Evolutionary conservation across 1,140 invertebrate species (phyloP), one percentile per base, ranked within the genome.

Genomic region (Dinoponera quadriceps): DNA sequence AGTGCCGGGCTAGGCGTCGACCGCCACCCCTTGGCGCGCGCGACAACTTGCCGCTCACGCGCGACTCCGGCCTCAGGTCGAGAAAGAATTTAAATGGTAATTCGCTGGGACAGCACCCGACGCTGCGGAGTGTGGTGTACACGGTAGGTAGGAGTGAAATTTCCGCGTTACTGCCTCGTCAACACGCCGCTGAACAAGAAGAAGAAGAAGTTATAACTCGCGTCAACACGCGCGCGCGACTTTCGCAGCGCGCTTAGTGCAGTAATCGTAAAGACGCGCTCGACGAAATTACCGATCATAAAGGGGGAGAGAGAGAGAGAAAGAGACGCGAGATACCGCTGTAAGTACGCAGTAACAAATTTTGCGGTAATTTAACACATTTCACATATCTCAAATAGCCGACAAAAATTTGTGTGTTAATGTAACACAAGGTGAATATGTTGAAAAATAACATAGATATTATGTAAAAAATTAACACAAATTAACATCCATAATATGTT

Each of bases 1-100:
- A 91, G 85, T 85, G 84, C 54, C 62, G 60, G 11, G 49, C 5
- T 16, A 1, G 18, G 16, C 9, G 44, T 82, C n/a, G 20, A 14
- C 13, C 9, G 38, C 20, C 20, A 18, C 57, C 55, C 57, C 1
- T 38, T 18, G 25, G 22, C 22, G 51, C 16, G 22, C 63, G 11
- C 22, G 44, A 33, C 27, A 63, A 63, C 60, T 3, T 29, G 27
- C 25, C 38, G n/a, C n/a, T n/a, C 20, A 4, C 48, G 25, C 20
- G 27, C 22, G 38, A n/a, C 54, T 60, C 11, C 38, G 11, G 1
- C 62, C n/a, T 5, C 54, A 18, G 20, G 22, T 1, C 25, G 54
- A n/a, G 59, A 85, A 85, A 82, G 73, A 85, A 80, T 66, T 78
- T 80, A 63, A 86, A 86, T 59, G 59, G 55, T 85, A 86, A 85